Base-by-base conservation (phyloP, 2,888 invertebrate genomes). In the Eupithecia inturbata region DNA sequence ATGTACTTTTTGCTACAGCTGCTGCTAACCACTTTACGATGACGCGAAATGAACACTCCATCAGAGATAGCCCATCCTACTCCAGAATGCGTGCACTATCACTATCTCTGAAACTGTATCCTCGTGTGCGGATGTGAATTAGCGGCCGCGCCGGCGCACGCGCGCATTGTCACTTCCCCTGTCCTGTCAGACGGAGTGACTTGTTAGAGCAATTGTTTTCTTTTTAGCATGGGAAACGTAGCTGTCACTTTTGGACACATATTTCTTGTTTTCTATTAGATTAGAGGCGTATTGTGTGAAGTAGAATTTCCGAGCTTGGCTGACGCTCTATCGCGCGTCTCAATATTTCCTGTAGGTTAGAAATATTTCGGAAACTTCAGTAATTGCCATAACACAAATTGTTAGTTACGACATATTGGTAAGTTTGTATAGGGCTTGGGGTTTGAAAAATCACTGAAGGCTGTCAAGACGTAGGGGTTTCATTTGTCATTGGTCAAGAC, bases 81-180 rank as follows among this genome's bases (percentile, higher is more conserved):
- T 68, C 67, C n/a, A 66, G 67, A 68, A 79, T 72, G 71, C 87
- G 87, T 87, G 87, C 84, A 79, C 73, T 85, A 87, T 87, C 87
- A 16, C 49, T 53, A 53, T 53, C 19, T 83, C 76, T 71, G 76
- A 78, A 80, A 80, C 72, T 41, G 73, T 75, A 78, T 76, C 78
- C 75, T 57, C 78, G 80, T 71, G 80, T 63, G n/a, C 10, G 73
- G 76, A 71, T 63, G 45, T 14, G 75, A 72, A 75, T 75, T 70
- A 69, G 49, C 71, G 45, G 66, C 68, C 39, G 72, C 49, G 49
- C 49, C 49, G 49, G 49, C 75, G 72, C 70, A 45, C 60, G 75
- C 75, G 75, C 57, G 3, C 63, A 36, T 64, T 36, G 64, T 67
- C 71, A 60, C 66, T 60, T 68, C 75, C 75, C 75, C 72, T 68